These are phyloP conservation scores for Tetragnatha montana DNA, from an alignment of 2,888 invertebrate genomes.

Conservation along the genomic window DNA sequence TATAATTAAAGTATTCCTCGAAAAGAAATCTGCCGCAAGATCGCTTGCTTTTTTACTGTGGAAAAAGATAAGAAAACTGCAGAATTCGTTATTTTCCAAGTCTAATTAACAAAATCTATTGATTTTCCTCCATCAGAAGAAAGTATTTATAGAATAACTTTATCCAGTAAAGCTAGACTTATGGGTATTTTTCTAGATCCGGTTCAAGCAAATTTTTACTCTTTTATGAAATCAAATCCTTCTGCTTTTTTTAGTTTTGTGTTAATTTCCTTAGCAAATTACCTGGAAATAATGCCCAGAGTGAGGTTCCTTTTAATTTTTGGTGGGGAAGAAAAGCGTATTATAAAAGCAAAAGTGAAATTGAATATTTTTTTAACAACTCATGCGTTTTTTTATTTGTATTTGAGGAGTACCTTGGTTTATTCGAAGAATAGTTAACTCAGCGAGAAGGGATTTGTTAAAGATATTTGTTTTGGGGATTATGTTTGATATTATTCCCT, in stretches of 20 bases:
- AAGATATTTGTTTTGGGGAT: too few species aligned
- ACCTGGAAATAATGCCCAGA: neutral
- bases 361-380: neutral
- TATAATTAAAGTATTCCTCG: slow-evolving; percentile 56
- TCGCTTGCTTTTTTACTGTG: slow-evolving; percentile 31
- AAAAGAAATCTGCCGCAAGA: slow-evolving; percentile 40
- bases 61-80: slow-evolving; percentile 31
- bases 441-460: too few species aligned
- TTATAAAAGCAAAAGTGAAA: neutral
- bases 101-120: slow-evolving; percentile 57
- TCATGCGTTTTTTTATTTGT: neutral
- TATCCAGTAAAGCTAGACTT: slow-evolving; percentile 8
- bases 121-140: slow-evolving; percentile 32
- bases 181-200: slow-evolving; percentile 5
- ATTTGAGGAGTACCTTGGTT: neutral
- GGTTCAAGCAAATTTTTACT: neutral
- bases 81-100: slow-evolving; percentile 38
- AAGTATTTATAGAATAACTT: neutral
- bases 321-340: neutral
- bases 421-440: too few species aligned
- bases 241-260: neutral
- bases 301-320: neutral
- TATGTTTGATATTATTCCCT: too few species aligned
- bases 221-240: neutral
- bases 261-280: neutral